Percentiles rank a stretch among this genome's conserved stretches.
Conservation (phyloP, 2,888 invertebrate species). For the Ochropleura plecta region DNA sequence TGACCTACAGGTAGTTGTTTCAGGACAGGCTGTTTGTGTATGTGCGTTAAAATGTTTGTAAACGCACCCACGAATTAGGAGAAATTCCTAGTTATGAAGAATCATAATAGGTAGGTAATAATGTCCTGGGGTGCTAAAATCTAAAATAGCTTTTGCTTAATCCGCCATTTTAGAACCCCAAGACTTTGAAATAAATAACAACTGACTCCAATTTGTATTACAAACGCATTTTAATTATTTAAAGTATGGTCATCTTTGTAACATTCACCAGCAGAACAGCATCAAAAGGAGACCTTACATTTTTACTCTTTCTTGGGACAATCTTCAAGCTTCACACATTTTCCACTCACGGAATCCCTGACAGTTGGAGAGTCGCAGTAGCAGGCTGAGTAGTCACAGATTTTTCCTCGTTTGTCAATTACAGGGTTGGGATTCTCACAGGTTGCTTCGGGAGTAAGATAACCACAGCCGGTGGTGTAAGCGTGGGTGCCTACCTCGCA, state of each 20-base stretch:
- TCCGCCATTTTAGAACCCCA: too few relatives aligned
- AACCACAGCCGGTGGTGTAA: slow-evolving; percentile 73
- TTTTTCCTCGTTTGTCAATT: accelerated
- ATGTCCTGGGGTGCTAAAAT: too few relatives aligned
- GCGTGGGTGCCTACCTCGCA: slow-evolving; percentile 74
- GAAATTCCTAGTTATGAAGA: too few relatives aligned
- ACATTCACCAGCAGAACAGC: neutral
- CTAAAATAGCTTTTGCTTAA: too few relatives aligned
- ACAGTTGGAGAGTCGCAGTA: slow-evolving; percentile 78
- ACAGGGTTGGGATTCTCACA: slow-evolving; percentile 76
- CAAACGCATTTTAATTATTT: neutral
- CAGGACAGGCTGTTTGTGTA: too few relatives aligned
- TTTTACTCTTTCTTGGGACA: slow-evolving; percentile 70
- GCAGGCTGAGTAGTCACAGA: slow-evolving; percentile 68
- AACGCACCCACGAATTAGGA: too few relatives aligned
- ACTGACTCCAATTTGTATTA: neutral
- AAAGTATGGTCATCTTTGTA: neutral
- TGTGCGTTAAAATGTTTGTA: too few relatives aligned
- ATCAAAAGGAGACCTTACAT: neutral
- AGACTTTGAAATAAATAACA: slow-evolving; percentile 8
- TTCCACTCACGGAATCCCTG: slow-evolving; percentile 68
- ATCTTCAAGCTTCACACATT: slow-evolving; percentile 74
- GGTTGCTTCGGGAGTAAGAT: slow-evolving; percentile 73
- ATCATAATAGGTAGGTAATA: too few relatives aligned
- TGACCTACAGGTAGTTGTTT: too few relatives aligned